Base-by-base conservation (phyloP, 1,140 invertebrate species). In the Phocides pigmalion region DNA sequence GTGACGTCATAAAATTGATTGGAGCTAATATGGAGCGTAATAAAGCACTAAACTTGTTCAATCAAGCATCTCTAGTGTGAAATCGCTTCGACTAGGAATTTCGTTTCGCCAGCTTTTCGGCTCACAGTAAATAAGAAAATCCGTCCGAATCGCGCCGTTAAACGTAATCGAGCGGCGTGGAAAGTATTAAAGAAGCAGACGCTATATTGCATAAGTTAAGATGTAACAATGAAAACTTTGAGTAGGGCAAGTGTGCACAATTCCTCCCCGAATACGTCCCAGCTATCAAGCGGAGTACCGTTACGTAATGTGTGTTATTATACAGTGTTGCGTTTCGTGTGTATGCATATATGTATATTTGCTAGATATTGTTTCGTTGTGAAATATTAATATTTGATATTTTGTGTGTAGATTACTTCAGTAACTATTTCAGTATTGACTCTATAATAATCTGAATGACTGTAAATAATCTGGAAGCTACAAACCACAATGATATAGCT, bases 131-230 rank as follows among this genome's bases (percentile, higher is more conserved):
- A 88, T 87, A 88, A 88, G 84, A 84, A 87, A 89, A 90, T 89
- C 89, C 78, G 82, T 84, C 79, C 72, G 76, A 75, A 84, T 78
- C 76, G 74, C 75, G 84, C 73, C 79, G 83, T 90, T 87, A 89
- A 89, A 83, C 74, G 84, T 87, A 90, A 90, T 90, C 86, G 86
- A 87, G 81, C 87, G 84, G 81, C 74, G 74, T 79, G 75, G 80
- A 85, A 90, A 89, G 86, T 89, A 90, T 90, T 87, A 90, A 88
- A 87, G 83, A 84, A 87, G 84, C 81, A 81, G 78, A 84, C 84
- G 82, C 75, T 84, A 87, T 90, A 90, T 87, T 87, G 86, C 88
- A 89, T 90, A 90, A 90, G 88, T 90, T 90, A 79, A 80, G 83
- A 85, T 89, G 84, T 87, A 79, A 90, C 87, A 89, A 87, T 87